phyloP scores from a whole-genome alignment of 1,140 invertebrate species.

The Formica selysi region DNA sequence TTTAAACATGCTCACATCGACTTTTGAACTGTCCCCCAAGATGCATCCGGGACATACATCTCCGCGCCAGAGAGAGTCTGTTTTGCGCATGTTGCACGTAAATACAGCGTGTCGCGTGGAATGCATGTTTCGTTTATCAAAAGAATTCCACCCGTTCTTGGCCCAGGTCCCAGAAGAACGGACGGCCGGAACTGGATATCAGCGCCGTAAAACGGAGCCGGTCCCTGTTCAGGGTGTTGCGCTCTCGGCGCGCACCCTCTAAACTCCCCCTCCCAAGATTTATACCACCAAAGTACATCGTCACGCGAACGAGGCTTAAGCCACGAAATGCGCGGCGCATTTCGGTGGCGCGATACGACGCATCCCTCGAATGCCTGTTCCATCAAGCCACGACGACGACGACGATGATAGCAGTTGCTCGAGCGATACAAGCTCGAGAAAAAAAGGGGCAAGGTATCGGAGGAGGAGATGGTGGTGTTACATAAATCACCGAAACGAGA shows the following conservation, averaged over 20 bases:
- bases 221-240: constrained; percentile 1
- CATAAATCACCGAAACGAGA: constrained; percentile 73
- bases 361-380: constrained; percentile 22
- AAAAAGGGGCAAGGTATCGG: constrained; percentile 1
- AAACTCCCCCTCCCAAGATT: constrained; percentile 52
- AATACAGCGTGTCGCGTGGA: constrained; percentile 42
- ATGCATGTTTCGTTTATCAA: constrained; percentile 49
- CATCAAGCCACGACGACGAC: constrained; percentile 32
- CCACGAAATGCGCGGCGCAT: constrained; percentile 27
- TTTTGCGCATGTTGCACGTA: constrained; percentile 29
- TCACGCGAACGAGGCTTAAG: constrained; percentile 66
- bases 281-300: constrained; percentile 57
- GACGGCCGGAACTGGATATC: constrained; percentile 28
- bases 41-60: not conserved
- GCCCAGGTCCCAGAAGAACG: constrained; percentile 43
- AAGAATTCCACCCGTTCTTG: constrained; percentile 58
- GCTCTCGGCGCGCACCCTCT: not conserved
- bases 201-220: constrained; percentile 12
- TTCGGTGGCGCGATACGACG: constrained; percentile 28
- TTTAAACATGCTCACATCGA: constrained; percentile 13
- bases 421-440: constrained; percentile 54
- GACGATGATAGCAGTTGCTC: not conserved
- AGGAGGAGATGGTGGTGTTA: constrained; percentile 46
- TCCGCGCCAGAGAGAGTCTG: not conserved
- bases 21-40: not conserved